Evolutionary conservation across 2,888 invertebrate species (phyloP).

Genomic region (Saturnia japonica): DNA sequence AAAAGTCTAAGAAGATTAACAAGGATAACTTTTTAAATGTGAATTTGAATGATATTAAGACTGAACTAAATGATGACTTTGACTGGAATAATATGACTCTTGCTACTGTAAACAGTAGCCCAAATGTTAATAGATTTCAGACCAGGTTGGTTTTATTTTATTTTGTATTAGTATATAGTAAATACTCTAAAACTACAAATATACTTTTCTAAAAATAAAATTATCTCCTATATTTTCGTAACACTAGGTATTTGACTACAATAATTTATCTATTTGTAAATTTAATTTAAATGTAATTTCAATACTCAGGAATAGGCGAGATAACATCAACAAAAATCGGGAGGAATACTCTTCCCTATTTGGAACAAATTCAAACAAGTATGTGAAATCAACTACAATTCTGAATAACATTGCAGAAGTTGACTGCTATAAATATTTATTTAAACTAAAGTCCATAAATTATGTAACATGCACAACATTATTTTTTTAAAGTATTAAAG

Average conservation of each 20-base stretch:
- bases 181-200: background rate
- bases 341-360: slow-evolving; percentile 69
- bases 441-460: slow-evolving; percentile 29
- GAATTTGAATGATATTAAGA: slow-evolving; percentile 71
- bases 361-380: slow-evolving; percentile 76
- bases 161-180: background rate
- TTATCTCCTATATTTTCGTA: background rate
- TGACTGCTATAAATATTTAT: slow-evolving; percentile 62
- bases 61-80: slow-evolving; percentile 74
- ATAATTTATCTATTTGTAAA: background rate
- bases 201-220: background rate
- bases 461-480: slow-evolving; percentile 15
- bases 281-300: slow-evolving; percentile 42
- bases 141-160: slow-evolving; percentile 61
- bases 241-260: background rate
- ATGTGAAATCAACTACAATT: slow-evolving; percentile 57
- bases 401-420: slow-evolving; percentile 41
- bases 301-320: slow-evolving; percentile 76
- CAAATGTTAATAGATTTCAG: slow-evolving; percentile 67
- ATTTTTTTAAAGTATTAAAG: slow-evolving; percentile 47
- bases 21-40: slow-evolving; percentile 47
- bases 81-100: slow-evolving; percentile 77
- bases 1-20: slow-evolving; percentile 59
- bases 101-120: slow-evolving; percentile 70
- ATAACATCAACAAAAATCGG: slow-evolving; percentile 70